Base-by-base conservation (phyloP, 2,797 vertebrate genomes). In the Salarias fasciatus region DNA sequence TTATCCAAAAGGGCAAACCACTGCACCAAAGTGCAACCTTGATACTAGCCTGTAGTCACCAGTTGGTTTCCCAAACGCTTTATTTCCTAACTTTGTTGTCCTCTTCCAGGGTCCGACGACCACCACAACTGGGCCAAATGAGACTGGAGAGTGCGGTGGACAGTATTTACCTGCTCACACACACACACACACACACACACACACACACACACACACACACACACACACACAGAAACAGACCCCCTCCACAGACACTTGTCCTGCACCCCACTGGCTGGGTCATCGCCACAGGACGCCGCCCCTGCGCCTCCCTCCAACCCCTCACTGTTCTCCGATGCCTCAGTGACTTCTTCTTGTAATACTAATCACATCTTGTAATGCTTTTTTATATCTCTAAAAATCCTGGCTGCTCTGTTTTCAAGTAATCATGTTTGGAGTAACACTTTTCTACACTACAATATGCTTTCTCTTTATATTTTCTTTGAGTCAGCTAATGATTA, bases 341-440 rank as follows among this genome's bases (percentile, higher is more conserved):
- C 89, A 88, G 80, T 88, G 85, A 90, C 87, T 86, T 81, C n/a
- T n/a, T n/a, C 64, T 89, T 90, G 85, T 84, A 78, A 89, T 89
- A 91, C 83, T 81, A 84, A 90, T 63, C 85, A 78, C 83, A 79
- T 68, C 64, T 69, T 69, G 53, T 69, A 59, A 63, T 69, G 80
- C 83, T 84, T 91, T 90, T 90, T 89, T 90, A 86, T 75, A 74
- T 64, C 64, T 72, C 75, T 48, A 73, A 78, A 41, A 69, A 69
- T 63, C 56, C 68, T 40, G 53, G 78, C 83, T 86, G 83, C 84
- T 88, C 77, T 18, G 62, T 88, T 83, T 86, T 82, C 61, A 60
- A 72, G 50, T 80, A 71, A 74, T 78, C 68, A 73, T 58, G 38
- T 87, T 82, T 87, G 74, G 68, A 86, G 50, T 57, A 77, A 80